Base-by-base conservation (phyloP, 2,888 invertebrate genomes). In the Ferdinandea cuprea region DNA sequence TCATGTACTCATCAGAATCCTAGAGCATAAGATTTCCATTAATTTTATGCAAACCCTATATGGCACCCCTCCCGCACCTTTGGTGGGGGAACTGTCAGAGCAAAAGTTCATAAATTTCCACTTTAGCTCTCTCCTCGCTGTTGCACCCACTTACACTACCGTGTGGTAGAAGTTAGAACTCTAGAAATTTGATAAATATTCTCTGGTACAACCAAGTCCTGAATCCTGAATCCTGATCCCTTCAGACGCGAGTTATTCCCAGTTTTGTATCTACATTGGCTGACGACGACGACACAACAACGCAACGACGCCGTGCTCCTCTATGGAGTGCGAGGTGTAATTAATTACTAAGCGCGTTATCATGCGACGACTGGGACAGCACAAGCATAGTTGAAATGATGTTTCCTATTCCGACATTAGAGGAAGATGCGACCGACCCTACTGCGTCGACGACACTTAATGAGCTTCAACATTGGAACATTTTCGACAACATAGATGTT, bases 281-380 rank as follows among this genome's bases (percentile, higher is more conserved):
- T 46, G 52, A 46, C n/a, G n/a, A n/a, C n/a, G n/a, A n/a, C n/a
- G n/a, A n/a, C n/a, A n/a, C n/a, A n/a, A n/a, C n/a, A n/a, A n/a
- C n/a, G 52, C 71, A 54, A 30, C 19, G 21, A 11, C 52, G 46
- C 28, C 28, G 17, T 52, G 48, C 52, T n/a, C 32, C 48, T 37
- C 65, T 44, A 8, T 50, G 30, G 65, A 58, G 68, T 63, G 42
- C 37, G 69, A 74, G 69, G 61, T 63, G 68, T 83, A 83, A 83
- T 83, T 83, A 83, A 83, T 83, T 83, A 83, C 83, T 72, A 56
- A 77, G 77, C 61, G 77, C 61, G 77, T 77, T 83, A 83, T 83
- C 83, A 81, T 76, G 2, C 5, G 25, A 81, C 76, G 71, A 76
- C 81, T 76, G 71, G 81, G 76, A 76, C 76, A 71, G 76, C 76